phyloP scores from a whole-genome alignment of 1,140 invertebrate species.

The Pseudobourletiella spinata region DNA sequence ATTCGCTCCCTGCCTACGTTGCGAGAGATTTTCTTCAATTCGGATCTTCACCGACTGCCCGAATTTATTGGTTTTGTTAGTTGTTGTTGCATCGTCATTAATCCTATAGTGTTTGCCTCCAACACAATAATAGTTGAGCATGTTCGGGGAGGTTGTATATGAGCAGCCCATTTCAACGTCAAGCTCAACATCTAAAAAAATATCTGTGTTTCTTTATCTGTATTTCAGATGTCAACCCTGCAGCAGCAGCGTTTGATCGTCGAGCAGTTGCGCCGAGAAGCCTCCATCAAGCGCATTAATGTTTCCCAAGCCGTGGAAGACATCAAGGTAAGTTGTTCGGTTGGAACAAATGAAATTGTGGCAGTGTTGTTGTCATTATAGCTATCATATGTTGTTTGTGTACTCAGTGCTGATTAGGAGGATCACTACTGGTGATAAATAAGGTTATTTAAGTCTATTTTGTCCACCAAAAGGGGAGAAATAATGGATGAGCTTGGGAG shows the following conservation, averaged over 20 bases:
- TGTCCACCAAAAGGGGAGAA: too few relatives aligned
- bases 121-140: too few relatives aligned
- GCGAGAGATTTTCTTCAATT: constrained; percentile 25
- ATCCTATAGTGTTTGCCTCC: too few relatives aligned
- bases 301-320: constrained; percentile 85
- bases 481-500: too few relatives aligned
- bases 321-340: constrained; percentile 53
- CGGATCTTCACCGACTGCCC: constrained; percentile 21
- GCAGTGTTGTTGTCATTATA: too few relatives aligned
- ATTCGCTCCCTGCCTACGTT: constrained; percentile 10
- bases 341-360: too few relatives aligned
- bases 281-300: constrained; percentile 74
- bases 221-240: constrained; percentile 35
- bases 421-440: too few relatives aligned
- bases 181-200: background rate
- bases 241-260: constrained; percentile 49
- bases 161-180: background rate
- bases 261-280: constrained; percentile 86
- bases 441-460: too few relatives aligned
- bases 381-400: too few relatives aligned
- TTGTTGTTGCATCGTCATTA: too few relatives aligned
- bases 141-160: background rate
- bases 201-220: background rate
- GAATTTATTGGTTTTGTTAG: constrained; percentile 29
- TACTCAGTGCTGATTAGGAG: too few relatives aligned